Evolutionary conservation across 2,888 invertebrate species (phyloP), one percentile per base, ranked within the genome.

Genomic region (Drosophila imparisetae): DNA sequence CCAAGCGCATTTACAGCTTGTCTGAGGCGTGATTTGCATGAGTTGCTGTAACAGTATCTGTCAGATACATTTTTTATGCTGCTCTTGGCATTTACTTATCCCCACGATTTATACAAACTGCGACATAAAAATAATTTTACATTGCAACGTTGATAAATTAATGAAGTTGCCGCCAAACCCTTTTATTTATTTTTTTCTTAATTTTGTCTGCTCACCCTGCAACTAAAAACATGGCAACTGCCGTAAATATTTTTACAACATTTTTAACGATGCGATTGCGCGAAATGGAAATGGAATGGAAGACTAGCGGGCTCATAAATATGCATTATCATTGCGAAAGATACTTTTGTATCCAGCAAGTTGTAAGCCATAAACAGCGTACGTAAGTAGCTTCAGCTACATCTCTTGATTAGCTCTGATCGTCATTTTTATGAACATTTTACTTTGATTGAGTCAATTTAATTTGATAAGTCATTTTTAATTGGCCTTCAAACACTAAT

Each of bases 131-230:
- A 69, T 57, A 69, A 72, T 67, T 72, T 66, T 65, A 61, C 73
- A 66, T 63, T 54, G 50, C 55, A 34, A 79, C 59, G 83, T 68
- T 79, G 79, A 77, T 89, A 80, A 87, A 89, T 89, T 81, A 79
- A 77, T 85, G 64, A 78, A 74, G 67, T 71, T 57, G 64, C 66
- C 52, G 85, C 24, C 79, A 78, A 85, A 77, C 86, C 89, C 75
- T 65, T 82, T 64, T 64, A 21, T 62, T 65, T n/a, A 24, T 21
- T n/a, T 4, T 7, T 10, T 48, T 8, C 2, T 18, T 49, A 1
- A 24, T 27, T 38, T 38, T 55, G 55, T 40, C 55, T 57, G 55
- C 48, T 36, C 13, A 21, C 29, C 38, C 48, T 42, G 24, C 32
- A 63, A 54, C 50, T 24, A n/a, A 34, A 59, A 45, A 55, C 71